Evolutionary conservation across 2,113 vertebrate species (phyloP), one percentile per base, ranked within the genome.

Genomic region (Oreochromis aureus): DNA sequence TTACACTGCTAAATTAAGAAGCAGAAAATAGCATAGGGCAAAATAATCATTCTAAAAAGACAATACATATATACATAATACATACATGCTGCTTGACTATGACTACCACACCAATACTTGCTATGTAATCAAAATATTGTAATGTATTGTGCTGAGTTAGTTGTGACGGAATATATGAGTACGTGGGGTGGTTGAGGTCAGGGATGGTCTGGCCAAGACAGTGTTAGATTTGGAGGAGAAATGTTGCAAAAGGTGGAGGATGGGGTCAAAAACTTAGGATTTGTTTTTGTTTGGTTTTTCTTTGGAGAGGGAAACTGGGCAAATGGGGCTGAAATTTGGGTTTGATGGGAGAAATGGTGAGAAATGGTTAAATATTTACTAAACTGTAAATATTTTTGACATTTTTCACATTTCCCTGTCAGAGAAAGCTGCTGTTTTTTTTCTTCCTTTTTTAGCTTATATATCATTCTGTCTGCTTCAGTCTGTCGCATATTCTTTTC

Each of bases 221-320:
- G 79, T 93, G 89, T 94, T 94, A 95, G 89, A 92, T 89, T 92
- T 93, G 81, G 71, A 89, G 90, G 86, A 91, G 85, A 93, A 86
- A 92, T 93, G 91, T 92, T 91, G 89, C 32, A 90, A 78, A 81
- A 95, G 94, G 92, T 94, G 81, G 86, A 93, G 94, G 93, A 86
- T 71, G 87, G 86, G 93, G 78, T 89, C 58, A 15, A 89, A 87
- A 94, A 86, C 89, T 85, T 85, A 87, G 94, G 93, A 87, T 87
- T 87, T 89, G 58, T 80, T 90, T 87, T 92, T 83, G 61, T 39
- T 69, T 69, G 63, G 34, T n/a, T 39, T 66, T 66, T 80, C 86
- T 92, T 82, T 80, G 86, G 83, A 92, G 53, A 84, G 85, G 86
- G 48, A 86, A 84, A 82, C 12, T 56, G 84, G 90, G 80, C 82